Percentiles rank a stretch among this genome's conserved stretches.
phyloP scores from a whole-genome alignment of 1,140 invertebrate species.

The Cyclargus thomasi region DNA sequence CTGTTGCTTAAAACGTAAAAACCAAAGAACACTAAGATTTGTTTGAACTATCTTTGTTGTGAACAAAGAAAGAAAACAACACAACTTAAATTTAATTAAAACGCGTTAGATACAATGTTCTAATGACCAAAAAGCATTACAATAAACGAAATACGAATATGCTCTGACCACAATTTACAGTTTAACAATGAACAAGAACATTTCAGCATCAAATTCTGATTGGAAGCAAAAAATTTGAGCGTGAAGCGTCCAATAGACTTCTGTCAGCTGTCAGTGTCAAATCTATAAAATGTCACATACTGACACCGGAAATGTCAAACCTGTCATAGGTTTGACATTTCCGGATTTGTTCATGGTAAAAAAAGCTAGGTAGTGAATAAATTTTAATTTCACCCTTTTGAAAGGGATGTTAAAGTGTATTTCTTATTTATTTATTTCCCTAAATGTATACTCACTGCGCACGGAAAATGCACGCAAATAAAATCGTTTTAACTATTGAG shows the following conservation, averaged over 20 bases:
- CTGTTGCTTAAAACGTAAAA: not conserved
- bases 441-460: too few species aligned
- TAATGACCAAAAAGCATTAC: not conserved
- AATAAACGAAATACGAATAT: not conserved
- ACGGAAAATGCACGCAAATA: too few species aligned
- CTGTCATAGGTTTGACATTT: not conserved
- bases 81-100: not conserved
- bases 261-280: not conserved
- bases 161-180: too few species aligned
- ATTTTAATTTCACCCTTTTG: too few species aligned
- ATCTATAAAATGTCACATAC: too few species aligned
- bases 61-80: conserved; percentile 14
- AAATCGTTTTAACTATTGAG: too few species aligned
- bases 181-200: not conserved
- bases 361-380: too few species aligned
- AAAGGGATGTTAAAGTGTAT: too few species aligned
- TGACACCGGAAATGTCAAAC: too few species aligned
- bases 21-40: not conserved
- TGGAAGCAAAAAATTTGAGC: not conserved
- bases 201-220: not conserved
- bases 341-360: too few species aligned
- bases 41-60: conserved; percentile 9
- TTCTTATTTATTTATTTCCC: too few species aligned
- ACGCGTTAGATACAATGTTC: not conserved
- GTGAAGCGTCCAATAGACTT: not conserved